Conservation (phyloP, 2,888 invertebrate genomes). For the Hirtodrosophila trivittata region DNA sequence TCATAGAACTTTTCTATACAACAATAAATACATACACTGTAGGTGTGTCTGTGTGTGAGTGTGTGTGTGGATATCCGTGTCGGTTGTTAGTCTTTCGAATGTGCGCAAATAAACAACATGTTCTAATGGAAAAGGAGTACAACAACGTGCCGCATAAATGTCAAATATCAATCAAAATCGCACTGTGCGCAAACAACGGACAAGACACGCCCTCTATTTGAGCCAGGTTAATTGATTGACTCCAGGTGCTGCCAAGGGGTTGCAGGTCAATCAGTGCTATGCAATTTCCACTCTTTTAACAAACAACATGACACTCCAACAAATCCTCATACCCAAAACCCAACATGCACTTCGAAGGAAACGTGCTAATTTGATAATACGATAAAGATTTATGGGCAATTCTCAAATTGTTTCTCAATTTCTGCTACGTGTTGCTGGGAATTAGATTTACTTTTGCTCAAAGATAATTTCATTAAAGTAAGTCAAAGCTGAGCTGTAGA, state of each 20-base stretch:
- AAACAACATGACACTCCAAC: neutral
- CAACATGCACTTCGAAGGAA: no score
- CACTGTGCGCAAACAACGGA: slow-evolving; percentile 59
- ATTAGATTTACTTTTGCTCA: no score
- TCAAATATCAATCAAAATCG: slow-evolving; percentile 80
- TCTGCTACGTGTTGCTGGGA: no score
- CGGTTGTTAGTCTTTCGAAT: slow-evolving; percentile 53
- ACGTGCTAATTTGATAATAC: no score
- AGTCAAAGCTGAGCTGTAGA: no score
- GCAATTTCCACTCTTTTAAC: slow-evolving; percentile 3
- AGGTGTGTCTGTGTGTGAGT: slow-evolving; percentile 14
- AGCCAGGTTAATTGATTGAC: slow-evolving; percentile 63
- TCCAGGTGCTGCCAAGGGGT: slow-evolving; percentile 27
- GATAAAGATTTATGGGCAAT: no score
- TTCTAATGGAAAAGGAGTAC: slow-evolving; percentile 36
- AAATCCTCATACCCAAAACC: no score
- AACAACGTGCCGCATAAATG: slow-evolving; percentile 66
- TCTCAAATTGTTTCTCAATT: no score
- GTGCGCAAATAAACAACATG: slow-evolving; percentile 56
- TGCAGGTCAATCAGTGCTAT: slow-evolving; percentile 27
- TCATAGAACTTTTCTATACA: slow-evolving; percentile 26
- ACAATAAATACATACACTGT: slow-evolving; percentile 1
- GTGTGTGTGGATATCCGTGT: slow-evolving; percentile 24
- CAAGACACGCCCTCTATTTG: slow-evolving; percentile 47
- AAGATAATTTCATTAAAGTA: no score